Percentiles rank a stretch among this genome's conserved stretches.
Evolutionary conservation across 1,140 invertebrate species (phyloP).

Genomic region (Sitobion miscanthi): DNA sequence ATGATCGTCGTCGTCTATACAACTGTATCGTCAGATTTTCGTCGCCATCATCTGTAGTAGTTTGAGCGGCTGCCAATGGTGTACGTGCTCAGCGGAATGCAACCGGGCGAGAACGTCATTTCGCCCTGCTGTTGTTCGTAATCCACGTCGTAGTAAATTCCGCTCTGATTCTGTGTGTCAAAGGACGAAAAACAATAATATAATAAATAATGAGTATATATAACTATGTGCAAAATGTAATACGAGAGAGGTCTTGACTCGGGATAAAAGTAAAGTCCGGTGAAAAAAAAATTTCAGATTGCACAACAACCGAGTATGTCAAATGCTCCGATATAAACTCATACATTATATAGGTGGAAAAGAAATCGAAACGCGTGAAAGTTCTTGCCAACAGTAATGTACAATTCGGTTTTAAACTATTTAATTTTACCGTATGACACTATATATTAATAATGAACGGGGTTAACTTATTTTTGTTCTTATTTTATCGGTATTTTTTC

Average conservation of each 20-base stretch:
- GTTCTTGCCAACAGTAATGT: no score
- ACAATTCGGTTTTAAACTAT: no score
- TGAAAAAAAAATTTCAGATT: background rate
- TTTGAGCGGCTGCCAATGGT: constrained; percentile 62
- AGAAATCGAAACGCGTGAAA: no score
- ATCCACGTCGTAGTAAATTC: constrained; percentile 87
- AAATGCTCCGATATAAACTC: no score
- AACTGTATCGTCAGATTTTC: background rate
- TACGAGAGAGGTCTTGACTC: background rate
- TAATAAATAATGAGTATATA: background rate
- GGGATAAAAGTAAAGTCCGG: background rate
- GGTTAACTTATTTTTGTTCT: no score
- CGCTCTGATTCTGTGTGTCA: constrained; percentile 76
- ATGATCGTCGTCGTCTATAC: background rate
- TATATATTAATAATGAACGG: no score
- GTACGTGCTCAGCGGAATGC: constrained; percentile 76
- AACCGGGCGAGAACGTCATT: constrained; percentile 66
- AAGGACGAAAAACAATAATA: background rate
- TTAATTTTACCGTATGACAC: no score
- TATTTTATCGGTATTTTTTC: no score
- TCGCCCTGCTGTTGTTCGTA: constrained; percentile 74
- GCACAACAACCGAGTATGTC: no score
- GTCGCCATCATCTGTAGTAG: constrained; percentile 57
- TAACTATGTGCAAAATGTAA: background rate
- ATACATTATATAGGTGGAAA: no score